Conservation (phyloP, 1,140 invertebrate species). For the Trichonephila clavata region DNA sequence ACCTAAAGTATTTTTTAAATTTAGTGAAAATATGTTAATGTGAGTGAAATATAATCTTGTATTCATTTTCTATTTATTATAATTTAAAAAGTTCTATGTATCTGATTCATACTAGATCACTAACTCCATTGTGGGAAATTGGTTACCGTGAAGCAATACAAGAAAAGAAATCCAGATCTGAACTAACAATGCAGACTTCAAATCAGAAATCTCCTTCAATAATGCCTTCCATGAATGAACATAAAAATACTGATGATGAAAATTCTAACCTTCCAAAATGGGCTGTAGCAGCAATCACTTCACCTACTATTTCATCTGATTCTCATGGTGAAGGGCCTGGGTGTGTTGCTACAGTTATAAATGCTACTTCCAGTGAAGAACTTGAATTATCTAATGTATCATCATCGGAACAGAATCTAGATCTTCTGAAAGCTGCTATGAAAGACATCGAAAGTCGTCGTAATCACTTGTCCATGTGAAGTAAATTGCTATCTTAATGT, state of each 20-base stretch:
- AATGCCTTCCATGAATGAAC: not conserved
- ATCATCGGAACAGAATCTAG: constrained; percentile 40
- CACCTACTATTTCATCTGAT: not conserved
- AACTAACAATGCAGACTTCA: not conserved
- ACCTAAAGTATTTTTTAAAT: not conserved
- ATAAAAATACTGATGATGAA: not conserved
- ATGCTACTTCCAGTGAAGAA: not conserved
- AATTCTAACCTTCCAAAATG: constrained; percentile 36
- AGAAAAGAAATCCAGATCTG: not conserved
- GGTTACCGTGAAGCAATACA: not conserved
- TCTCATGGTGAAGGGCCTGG: not conserved
- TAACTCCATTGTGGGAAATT: constrained; percentile 4
- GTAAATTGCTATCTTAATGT: not conserved
- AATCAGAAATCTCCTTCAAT: not conserved
- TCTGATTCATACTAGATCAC: not conserved
- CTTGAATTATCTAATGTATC: not conserved
- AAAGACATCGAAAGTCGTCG: constrained; percentile 52
- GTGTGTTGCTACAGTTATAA: not conserved
- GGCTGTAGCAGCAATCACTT: not conserved
- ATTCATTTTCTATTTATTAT: no score
- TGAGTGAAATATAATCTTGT: no score
- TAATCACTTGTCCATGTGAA: not conserved
- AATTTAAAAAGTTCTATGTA: no score
- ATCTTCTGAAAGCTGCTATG: constrained; percentile 35
- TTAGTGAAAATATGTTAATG: no score